Conservation (phyloP, 2,888 invertebrate genomes). For the Zygaena filipendulae region DNA sequence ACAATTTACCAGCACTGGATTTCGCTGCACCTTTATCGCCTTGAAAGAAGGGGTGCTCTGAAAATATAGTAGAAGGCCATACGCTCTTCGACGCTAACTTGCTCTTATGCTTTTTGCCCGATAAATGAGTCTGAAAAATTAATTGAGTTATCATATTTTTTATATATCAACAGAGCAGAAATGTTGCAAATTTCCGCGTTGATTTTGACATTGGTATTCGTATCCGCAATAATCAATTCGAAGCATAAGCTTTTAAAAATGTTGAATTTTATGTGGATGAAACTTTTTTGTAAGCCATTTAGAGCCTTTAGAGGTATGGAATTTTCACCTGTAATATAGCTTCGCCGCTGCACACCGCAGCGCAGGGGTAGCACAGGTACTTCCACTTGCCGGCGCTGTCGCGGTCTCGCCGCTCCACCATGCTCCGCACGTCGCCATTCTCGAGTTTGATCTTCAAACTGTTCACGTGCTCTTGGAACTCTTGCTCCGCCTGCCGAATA, state of each 20-base stretch:
- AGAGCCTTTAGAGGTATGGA: no score
- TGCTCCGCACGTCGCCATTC: slow-evolving; percentile 45
- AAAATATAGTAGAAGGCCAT: slow-evolving; percentile 46
- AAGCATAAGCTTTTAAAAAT: no score
- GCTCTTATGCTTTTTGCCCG: slow-evolving; percentile 56
- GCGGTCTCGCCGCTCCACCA: slow-evolving; percentile 56
- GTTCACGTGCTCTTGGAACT: slow-evolving; percentile 50
- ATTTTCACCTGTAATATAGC: slow-evolving; percentile 54
- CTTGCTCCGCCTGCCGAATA: slow-evolving; percentile 50
- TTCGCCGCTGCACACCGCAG: slow-evolving; percentile 57
- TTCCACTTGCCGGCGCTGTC: slow-evolving; percentile 54
- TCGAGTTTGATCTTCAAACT: slow-evolving; percentile 55
- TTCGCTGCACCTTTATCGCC: slow-evolving; percentile 18
- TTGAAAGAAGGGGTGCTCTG: slow-evolving; percentile 37
- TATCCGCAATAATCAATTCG: no score
- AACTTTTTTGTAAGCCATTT: no score
- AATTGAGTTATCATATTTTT: no score
- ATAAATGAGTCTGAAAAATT: slow-evolving; percentile 51
- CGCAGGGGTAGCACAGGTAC: slow-evolving; percentile 64
- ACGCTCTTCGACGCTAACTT: slow-evolving; percentile 30
- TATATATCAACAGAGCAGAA: no score
- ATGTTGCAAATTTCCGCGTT: no score
- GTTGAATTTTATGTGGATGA: no score
- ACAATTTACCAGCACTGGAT: not conserved
- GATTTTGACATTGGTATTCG: no score